Evolutionary conservation across 2,113 vertebrate species (phyloP).

Genomic region (Myodes glareolus): DNA sequence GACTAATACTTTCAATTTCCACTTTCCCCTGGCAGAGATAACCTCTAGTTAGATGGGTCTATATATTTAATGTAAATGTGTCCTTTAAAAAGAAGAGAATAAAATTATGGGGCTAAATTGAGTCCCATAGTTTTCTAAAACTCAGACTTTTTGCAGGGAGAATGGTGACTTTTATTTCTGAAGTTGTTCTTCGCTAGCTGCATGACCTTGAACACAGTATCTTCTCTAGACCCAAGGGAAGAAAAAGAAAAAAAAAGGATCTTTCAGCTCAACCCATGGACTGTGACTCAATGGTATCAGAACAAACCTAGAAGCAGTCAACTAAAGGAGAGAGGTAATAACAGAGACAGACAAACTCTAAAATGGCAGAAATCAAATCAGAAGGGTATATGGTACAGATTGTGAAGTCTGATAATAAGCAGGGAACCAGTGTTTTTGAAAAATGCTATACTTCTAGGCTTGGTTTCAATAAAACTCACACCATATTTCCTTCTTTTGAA

Average conservation of each 20-base stretch:
- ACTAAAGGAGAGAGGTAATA: neutral
- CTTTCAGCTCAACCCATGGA: neutral
- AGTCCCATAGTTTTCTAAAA: neutral
- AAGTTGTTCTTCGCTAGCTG: neutral
- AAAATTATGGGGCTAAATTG: neutral
- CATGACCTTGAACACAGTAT: neutral
- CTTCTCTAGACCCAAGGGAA: neutral
- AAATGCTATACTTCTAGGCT: neutral
- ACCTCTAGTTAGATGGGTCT: neutral
- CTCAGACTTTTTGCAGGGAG: neutral
- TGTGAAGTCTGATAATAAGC: neutral
- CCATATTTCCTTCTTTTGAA: slow-evolving; percentile 21
- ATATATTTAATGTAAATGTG: neutral
- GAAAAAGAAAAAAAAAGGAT: neutral
- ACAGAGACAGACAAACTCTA: neutral
- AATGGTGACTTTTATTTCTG: neutral
- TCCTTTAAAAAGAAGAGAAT: neutral
- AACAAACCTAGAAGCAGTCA: slow-evolving; percentile 15
- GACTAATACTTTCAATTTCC: neutral
- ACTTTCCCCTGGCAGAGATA: slow-evolving; percentile 20
- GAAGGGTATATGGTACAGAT: slow-evolving; percentile 7
- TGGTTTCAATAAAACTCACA: slow-evolving; percentile 31
- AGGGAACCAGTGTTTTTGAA: neutral
- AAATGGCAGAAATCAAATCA: slow-evolving; percentile 20
- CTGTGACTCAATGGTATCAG: neutral